Percentiles rank a stretch among this genome's conserved stretches.
Conservation (phyloP, 1,140 invertebrate species). For the Pseudomyrmex cubaensis region DNA sequence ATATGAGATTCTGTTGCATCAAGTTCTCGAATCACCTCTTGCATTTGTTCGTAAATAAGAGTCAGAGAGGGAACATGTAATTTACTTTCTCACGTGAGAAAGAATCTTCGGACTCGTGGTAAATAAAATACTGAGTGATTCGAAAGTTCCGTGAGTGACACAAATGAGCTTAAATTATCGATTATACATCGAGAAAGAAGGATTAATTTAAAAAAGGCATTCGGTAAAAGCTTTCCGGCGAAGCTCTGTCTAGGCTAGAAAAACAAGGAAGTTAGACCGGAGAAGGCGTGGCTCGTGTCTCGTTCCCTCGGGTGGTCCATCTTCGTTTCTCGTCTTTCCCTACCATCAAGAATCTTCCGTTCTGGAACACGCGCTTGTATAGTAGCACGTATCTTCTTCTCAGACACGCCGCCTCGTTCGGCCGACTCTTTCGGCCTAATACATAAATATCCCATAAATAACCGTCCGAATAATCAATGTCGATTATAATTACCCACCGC, state of each 20-base stretch:
- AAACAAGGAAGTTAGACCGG: constrained; percentile 54
- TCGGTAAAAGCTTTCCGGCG: constrained; percentile 44
- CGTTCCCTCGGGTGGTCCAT: constrained; percentile 50
- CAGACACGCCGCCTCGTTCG: constrained; percentile 26
- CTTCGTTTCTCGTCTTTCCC: constrained; percentile 33
- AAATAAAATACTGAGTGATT: constrained; percentile 33
- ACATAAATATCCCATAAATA: constrained; percentile 81
- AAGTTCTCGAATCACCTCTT: constrained; percentile 20
- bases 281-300: constrained; percentile 69
- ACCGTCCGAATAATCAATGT: constrained; percentile 75
- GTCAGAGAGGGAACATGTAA: background rate
- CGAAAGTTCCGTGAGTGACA: constrained; percentile 12
- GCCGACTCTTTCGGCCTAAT: constrained; percentile 68
- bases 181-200: constrained; percentile 28
- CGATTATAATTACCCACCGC: constrained; percentile 76
- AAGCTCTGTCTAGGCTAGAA: constrained; percentile 63
- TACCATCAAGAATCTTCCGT: constrained; percentile 17
- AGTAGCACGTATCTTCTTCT: constrained; percentile 48
- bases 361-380: constrained; percentile 43
- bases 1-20: constrained; percentile 20
- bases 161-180: constrained; percentile 56
- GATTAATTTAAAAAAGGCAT: constrained; percentile 61
- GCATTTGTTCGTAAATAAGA: constrained; percentile 24
- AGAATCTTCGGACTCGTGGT: background rate
- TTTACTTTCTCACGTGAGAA: constrained; percentile 2